phyloP scores from a whole-genome alignment of 2,888 invertebrate genomes.

The Heteropelma amictum region DNA sequence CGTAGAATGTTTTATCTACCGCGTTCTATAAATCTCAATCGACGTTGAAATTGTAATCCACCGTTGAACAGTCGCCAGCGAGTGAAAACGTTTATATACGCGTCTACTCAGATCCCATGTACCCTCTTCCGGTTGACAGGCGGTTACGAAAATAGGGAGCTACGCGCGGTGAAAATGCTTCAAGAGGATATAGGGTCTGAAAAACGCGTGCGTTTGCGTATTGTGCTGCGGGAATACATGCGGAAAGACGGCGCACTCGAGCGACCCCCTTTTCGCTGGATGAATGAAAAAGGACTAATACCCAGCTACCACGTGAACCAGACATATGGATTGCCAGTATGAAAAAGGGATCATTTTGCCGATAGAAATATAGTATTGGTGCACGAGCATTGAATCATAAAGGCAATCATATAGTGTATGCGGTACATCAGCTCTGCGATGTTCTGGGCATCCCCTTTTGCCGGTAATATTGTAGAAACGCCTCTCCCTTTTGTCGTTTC shows the following conservation, averaged over 20 bases:
- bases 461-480: slow-evolving; percentile 5
- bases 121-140: slow-evolving; percentile 47
- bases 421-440: slow-evolving; percentile 3
- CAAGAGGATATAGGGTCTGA: slow-evolving; percentile 1
- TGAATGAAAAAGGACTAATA: slow-evolving; percentile 48
- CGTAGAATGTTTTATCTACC: neutral
- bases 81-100: neutral
- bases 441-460: neutral
- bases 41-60: slow-evolving; percentile 43
- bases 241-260: slow-evolving; percentile 10
- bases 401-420: slow-evolving; percentile 1
- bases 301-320: slow-evolving; percentile 30
- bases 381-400: slow-evolving; percentile 5
- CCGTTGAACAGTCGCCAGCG: slow-evolving; percentile 14
- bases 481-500: slow-evolving; percentile 36
- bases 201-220: slow-evolving; percentile 7
- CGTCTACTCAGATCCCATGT: neutral
- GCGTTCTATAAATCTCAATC: slow-evolving; percentile 20
- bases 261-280: neutral
- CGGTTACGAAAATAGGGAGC: slow-evolving; percentile 34
- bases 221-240: slow-evolving; percentile 13
- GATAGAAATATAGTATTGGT: slow-evolving; percentile 19
- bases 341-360: slow-evolving; percentile 19
- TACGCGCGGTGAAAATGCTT: slow-evolving; percentile 23
- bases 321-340: slow-evolving; percentile 42